Conservation (phyloP, 2,113 vertebrate species). For the Corynorhinus townsendii region DNA sequence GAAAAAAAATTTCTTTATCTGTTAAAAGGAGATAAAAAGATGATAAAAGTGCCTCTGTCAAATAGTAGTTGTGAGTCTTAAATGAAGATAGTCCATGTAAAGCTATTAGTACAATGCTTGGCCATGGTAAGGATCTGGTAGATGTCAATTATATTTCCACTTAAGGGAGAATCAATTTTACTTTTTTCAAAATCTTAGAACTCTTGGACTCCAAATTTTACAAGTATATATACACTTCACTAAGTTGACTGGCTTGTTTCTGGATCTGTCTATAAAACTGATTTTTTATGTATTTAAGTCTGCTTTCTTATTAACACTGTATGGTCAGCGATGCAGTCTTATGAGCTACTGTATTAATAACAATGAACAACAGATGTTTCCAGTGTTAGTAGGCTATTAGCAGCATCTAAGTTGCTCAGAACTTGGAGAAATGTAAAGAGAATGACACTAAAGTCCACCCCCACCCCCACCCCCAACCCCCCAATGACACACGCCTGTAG, state of each 20-base stretch:
- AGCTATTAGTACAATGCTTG: not conserved
- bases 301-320: not conserved
- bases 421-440: constrained; percentile 10
- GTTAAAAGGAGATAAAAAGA: not conserved
- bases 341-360: not conserved
- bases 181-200: not conserved
- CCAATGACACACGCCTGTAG: not conserved
- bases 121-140: not conserved
- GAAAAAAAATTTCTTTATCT: not conserved
- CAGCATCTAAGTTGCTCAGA: not conserved
- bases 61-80: constrained; percentile 14
- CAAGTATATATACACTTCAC: not conserved
- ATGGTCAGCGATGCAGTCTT: not conserved
- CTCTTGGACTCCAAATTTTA: constrained; percentile 18
- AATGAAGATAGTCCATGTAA: not conserved
- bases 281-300: not conserved
- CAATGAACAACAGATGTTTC: constrained; percentile 17
- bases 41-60: not conserved
- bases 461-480: accelerated
- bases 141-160: not conserved
- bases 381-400: not conserved
- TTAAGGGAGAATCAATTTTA: not conserved
- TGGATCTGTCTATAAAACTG: not conserved
- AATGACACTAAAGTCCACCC: not conserved
- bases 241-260: not conserved